Percentiles rank a stretch among this genome's conserved stretches.
phyloP scores from a whole-genome alignment of 2,113 vertebrate genomes.

The Caranx ignobilis region DNA sequence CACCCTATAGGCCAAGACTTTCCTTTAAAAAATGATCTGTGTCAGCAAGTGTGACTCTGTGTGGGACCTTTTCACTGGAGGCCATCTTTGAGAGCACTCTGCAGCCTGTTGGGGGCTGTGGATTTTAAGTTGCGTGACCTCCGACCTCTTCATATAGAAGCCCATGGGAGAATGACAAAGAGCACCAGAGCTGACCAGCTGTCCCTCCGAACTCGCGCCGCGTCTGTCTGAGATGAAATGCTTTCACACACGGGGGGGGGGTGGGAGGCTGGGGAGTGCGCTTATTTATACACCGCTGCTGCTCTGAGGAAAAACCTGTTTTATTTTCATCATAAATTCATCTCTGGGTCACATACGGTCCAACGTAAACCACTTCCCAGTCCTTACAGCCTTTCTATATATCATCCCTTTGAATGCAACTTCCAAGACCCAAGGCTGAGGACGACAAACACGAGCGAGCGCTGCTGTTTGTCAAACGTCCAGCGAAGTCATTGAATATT shows the following conservation, averaged over 20 bases:
- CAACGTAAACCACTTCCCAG: background rate
- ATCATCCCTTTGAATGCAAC: background rate
- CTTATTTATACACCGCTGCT: background rate
- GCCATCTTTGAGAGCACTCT: conserved; percentile 16
- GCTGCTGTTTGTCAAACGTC: conserved; percentile 20
- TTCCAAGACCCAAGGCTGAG: background rate
- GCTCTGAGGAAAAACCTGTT: background rate
- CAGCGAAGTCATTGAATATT: background rate
- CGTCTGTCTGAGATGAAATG: conserved; percentile 17
- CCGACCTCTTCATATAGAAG: conserved; percentile 53
- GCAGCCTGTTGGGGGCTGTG: conserved; percentile 23
- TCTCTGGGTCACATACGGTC: background rate
- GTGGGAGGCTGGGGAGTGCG: background rate
- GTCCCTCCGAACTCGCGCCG: conserved; percentile 29
- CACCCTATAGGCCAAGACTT: conserved; percentile 35
- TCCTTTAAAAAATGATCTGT: conserved; percentile 38
- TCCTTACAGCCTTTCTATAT: background rate
- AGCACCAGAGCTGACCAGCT: conserved; percentile 54
- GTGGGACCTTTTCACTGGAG: conserved; percentile 32
- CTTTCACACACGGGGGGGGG: background rate
- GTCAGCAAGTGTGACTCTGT: conserved; percentile 13
- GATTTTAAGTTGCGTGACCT: conserved; percentile 48
- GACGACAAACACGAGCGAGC: background rate
- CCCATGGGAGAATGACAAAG: conserved; percentile 51
- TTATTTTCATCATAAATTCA: conserved; percentile 8